Base-by-base conservation (phyloP, 2,888 invertebrate genomes). In the Drosophila silvestris region DNA sequence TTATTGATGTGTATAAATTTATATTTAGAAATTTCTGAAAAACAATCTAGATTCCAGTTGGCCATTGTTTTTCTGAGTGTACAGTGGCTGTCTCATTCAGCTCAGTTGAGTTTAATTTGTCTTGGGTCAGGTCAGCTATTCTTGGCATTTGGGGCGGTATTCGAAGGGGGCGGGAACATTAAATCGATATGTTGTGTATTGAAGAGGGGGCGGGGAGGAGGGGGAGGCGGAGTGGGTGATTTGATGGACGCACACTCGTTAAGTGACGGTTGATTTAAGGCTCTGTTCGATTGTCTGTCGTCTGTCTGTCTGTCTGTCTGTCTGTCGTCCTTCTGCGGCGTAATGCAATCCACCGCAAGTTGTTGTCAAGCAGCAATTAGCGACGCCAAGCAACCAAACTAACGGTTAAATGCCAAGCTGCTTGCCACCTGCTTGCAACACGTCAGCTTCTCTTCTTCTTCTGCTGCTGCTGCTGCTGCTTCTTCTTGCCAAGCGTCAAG, bases 331-430 rank as follows among this genome's bases (percentile, higher is more conserved):
- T 33, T 51, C 12, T 19, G n/a, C 3, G 66, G 63, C 68, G 70
- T 75, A 85, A 72, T 87, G 83, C 87, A 87, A 87, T 85, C 85
- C 86, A 85, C 86, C 79, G 77, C 72, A 83, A 86, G 79, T 89
- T 75, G 87, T 83, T 79, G 70, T 62, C 73, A 22, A 37, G 37
- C 57, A 74, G 75, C 90, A 83, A 89, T 85, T 85, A 85, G 79
- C 75, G 84, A 66, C 65, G 26, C 41, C 39, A 54, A 59, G 39
- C 39, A 61, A 51, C 33, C 54, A 22, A n/a, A 35, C 51, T 47
- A 47, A 19, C 33, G 41, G 32, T 35, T 52, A 58, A 35, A 6
- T 60, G 57, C 47, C 52, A 44, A 35, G 54, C 37, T 57, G 16
- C 56, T 72, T 73, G 57, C 53, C 28, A 65, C 37, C 37, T 63